Percentiles rank a stretch among this genome's conserved stretches.
These are phyloP conservation scores for Caenorhabditis uteleia DNA, from an alignment of 2,888 invertebrate species.

Conservation along the genomic window DNA sequence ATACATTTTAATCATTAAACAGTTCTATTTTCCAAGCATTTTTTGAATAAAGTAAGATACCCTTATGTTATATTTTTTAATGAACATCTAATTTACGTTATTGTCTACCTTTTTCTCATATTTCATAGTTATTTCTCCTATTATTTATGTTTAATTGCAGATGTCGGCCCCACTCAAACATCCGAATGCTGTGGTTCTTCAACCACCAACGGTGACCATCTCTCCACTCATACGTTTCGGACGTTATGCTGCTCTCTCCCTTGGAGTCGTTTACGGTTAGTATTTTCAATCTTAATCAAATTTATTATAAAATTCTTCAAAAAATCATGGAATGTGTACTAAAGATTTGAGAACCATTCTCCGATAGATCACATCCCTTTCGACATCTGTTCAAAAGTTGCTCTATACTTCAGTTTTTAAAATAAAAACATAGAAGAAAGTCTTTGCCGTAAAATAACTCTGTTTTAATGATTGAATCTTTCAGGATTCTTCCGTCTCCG, in stretches of 20 bases:
- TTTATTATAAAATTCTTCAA: too few species aligned
- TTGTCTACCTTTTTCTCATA: neutral
- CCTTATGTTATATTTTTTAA: too few species aligned
- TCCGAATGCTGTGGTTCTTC: slow-evolving; percentile 63
- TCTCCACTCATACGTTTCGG: slow-evolving; percentile 67
- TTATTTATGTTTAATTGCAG: slow-evolving; percentile 15
- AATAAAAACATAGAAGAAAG: too few species aligned
- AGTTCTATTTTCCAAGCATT: neutral
- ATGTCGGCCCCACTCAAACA: slow-evolving; percentile 57
- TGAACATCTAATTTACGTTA: neutral
- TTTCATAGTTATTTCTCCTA: neutral
- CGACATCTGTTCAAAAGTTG: too few species aligned
- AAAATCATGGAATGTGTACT: too few species aligned
- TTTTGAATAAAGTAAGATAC: neutral
- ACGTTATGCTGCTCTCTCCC: slow-evolving; percentile 64
- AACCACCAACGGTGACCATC: slow-evolving; percentile 65
- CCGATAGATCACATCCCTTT: too few species aligned
- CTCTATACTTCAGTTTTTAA: too few species aligned
- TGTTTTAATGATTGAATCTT: slow-evolving; percentile 3
- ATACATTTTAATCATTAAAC: neutral
- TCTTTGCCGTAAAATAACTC: too few species aligned
- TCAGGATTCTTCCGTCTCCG: slow-evolving; percentile 59
- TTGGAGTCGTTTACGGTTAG: slow-evolving; percentile 63
- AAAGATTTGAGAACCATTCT: too few species aligned
- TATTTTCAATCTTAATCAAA: slow-evolving; percentile 1